Percentiles rank a stretch among this genome's conserved stretches.
These are phyloP conservation scores for Drosophila prolongata DNA, from an alignment of 2,888 invertebrate genomes.

Conservation along the genomic window DNA sequence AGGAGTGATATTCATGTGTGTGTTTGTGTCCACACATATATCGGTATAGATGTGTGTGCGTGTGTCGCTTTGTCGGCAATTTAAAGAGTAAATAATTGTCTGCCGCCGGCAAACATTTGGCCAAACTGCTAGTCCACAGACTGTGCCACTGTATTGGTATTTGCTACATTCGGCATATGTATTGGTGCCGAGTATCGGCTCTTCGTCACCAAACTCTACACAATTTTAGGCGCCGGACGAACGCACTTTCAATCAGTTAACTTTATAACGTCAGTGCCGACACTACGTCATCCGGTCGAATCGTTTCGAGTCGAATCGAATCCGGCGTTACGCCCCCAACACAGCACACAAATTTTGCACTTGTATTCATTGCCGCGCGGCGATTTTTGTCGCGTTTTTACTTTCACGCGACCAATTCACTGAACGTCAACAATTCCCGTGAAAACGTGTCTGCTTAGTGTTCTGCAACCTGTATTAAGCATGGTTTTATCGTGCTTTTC, in stretches of 20 bases:
- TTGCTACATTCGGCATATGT: constrained; percentile 14
- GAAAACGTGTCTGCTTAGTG: constrained; percentile 13
- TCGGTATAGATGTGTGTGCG: constrained; percentile 12
- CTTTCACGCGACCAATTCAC: constrained; percentile 35
- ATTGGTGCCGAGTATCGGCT: constrained; percentile 23
- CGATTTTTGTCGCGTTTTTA: constrained; percentile 32
- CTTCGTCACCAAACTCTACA: constrained; percentile 73
- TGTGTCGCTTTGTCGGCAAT: constrained; percentile 51
- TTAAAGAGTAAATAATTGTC: constrained; percentile 67
- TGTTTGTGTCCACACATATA: constrained; percentile 14
- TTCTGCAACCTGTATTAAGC: constrained; percentile 1
- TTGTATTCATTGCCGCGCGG: constrained; percentile 17
- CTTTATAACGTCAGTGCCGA: constrained; percentile 69
- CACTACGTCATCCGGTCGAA: constrained; percentile 61
- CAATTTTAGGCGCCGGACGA: constrained; percentile 70
- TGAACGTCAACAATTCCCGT: constrained; percentile 25
- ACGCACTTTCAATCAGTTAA: constrained; percentile 78
- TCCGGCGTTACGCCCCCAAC: constrained; percentile 10
- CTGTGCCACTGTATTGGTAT: constrained; percentile 11
- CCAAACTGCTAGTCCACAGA: constrained; percentile 45
- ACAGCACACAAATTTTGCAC: neutral
- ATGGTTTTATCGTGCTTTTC: constrained; percentile 1
- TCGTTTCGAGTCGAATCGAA: constrained; percentile 8
- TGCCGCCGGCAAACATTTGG: constrained; percentile 57
- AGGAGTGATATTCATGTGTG: constrained; percentile 2